These are phyloP conservation scores for Philaenus spumarius DNA, from an alignment of 1,140 invertebrate genomes.

Conservation along the genomic window DNA sequence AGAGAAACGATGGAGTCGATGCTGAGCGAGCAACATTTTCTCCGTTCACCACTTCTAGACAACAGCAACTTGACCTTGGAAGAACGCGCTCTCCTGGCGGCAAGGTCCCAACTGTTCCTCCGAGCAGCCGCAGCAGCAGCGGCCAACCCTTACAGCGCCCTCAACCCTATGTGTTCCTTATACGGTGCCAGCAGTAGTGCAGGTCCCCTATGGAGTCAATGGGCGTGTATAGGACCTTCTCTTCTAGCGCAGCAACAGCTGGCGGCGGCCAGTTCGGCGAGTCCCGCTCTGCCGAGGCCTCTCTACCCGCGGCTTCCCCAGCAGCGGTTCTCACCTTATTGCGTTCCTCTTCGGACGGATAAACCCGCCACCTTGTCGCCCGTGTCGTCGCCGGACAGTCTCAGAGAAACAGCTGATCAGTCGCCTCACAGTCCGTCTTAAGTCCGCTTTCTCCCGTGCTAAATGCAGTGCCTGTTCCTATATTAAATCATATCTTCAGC, in stretches of 20 bases:
- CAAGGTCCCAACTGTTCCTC: constrained; percentile 40
- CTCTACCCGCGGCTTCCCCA: constrained; percentile 18
- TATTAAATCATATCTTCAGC: no score
- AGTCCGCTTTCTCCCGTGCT: no score
- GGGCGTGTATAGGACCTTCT: constrained; percentile 18
- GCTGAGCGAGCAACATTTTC: constrained; percentile 55
- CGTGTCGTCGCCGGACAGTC: constrained; percentile 21
- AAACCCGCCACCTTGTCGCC: constrained; percentile 16
- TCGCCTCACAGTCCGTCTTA: constrained; percentile 14
- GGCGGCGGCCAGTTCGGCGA: constrained; percentile 8
- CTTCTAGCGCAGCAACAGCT: constrained; percentile 9
- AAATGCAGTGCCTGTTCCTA: no score
- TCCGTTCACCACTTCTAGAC: constrained; percentile 49
- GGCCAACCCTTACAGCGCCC: constrained; percentile 19
- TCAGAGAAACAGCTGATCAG: constrained; percentile 10
- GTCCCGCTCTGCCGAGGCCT: constrained; percentile 18
- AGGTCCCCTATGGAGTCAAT: neutral
- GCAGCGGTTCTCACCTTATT: constrained; percentile 20
- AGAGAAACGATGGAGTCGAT: constrained; percentile 60
- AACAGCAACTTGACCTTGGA: constrained; percentile 52
- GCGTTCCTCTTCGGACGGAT: constrained; percentile 6
- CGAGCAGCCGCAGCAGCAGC: constrained; percentile 35
- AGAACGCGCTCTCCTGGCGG: constrained; percentile 51
- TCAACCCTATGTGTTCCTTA: constrained; percentile 21
- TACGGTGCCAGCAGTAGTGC: constrained; percentile 20